Base-by-base conservation (phyloP, 1,140 invertebrate genomes). In the Drosophila setifemur region DNA sequence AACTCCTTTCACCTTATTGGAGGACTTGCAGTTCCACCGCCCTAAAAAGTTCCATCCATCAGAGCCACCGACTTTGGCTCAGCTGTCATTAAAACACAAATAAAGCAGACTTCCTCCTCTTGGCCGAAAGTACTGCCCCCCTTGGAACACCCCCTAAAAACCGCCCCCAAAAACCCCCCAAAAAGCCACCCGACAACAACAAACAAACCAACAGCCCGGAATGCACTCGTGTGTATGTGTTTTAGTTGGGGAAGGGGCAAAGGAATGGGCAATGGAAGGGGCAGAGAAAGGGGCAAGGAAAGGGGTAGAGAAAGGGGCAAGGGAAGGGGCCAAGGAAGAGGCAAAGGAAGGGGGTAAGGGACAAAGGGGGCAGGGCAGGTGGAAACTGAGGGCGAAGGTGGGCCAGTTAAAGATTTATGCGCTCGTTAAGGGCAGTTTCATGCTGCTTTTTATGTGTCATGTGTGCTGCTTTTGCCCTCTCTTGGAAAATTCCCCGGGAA, bases 391-490 rank as follows among this genome's bases (percentile, higher is more conserved):
- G 39, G 19, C 14, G 50, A 53, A 42, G 29, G 14, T 19, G 37
- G 72, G 73, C 73, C 79, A 73, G 78, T 83, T 83, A 83, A 77
- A 83, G 78, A 82, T 82, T 82, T 82, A 82, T 82, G 78, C 73
- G 78, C 68, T 83, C 78, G 78, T 82, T 82, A 82, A 82, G 78
- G 78, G 79, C 73, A 82, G 78, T 73, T 83, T 76, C 68, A 82
- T 82, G 78, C 73, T 70, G 74, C 73, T 78, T 83, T 83, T 82
- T 83, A 83, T 82, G 77, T 82, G 79, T 83, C 78, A 77, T 82
- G 73, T 54, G 78, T 35, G 66, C 29, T 66, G 21, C 42, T 45
- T 25, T 39, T 33, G 37, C 35, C 19, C 7, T 9, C 2, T 9
- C 39, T 19, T 12, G 6, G 2, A 1, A 8, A 1, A 3, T 7